A percentile compares a stretch with the other conserved stretches of the same genome.
These are phyloP conservation scores for Silurus glanis DNA, from an alignment of 2,113 vertebrate species.

Conservation along the genomic window DNA sequence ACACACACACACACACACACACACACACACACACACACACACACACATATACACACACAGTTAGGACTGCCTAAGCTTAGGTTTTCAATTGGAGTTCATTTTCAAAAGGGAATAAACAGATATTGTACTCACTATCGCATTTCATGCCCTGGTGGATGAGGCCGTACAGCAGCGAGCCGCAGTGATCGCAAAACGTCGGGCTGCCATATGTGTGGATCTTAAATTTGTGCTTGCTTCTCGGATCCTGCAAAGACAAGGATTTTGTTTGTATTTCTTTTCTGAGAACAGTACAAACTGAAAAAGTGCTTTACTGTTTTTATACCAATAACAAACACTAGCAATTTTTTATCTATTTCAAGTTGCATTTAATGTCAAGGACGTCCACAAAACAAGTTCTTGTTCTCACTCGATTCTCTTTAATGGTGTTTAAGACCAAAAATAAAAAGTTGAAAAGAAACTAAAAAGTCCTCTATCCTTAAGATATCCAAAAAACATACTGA, in stretches of 20 bases:
- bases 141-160: conserved; percentile 98
- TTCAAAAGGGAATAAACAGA: not conserved
- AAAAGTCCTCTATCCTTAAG: not conserved
- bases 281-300: not conserved
- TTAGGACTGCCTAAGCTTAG: not conserved
- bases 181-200: conserved; percentile 95
- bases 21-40: conserved; percentile 39
- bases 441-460: not conserved
- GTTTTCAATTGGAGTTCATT: not conserved
- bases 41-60: not conserved
- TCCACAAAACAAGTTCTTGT: not conserved
- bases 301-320: not conserved
- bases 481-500: not conserved
- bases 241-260: conserved; percentile 75
- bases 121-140: conserved; percentile 83
- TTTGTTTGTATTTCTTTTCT: not conserved
- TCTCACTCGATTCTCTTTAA: not conserved
- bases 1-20: conserved; percentile 41
- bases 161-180: conserved; percentile 92
- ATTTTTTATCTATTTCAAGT: not conserved
- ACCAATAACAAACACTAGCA: not conserved
- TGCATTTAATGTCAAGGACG: not conserved
- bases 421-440: not conserved
- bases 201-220: conserved; percentile 97
- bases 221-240: conserved; percentile 96